Evolutionary conservation across 2,113 vertebrate genomes (phyloP).

Genomic region (Campylorhamphus procurvoides): DNA sequence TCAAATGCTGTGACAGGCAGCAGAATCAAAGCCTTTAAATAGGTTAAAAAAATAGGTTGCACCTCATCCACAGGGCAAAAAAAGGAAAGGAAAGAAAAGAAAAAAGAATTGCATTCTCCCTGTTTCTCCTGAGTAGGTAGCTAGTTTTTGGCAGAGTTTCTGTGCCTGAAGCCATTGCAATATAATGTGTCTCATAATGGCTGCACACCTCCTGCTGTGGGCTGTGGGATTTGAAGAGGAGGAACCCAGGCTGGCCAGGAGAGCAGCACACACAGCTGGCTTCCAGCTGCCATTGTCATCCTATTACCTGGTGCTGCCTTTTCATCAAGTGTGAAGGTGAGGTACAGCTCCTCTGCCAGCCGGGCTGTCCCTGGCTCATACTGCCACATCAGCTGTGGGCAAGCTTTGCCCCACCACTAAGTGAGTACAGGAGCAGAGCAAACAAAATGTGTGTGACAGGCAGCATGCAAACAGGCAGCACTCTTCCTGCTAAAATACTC

Average conservation of each 20-base stretch:
- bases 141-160: conserved; percentile 10
- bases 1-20: background rate
- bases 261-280: background rate
- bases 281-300: background rate
- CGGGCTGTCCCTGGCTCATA: background rate
- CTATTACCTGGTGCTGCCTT: background rate
- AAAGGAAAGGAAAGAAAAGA: background rate
- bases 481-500: background rate
- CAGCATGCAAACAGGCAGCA: background rate
- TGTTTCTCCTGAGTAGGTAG: background rate
- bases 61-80: background rate
- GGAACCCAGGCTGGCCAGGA: background rate
- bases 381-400: accelerated
- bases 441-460: background rate
- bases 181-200: background rate
- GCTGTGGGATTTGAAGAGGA: conserved; percentile 14
- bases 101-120: background rate
- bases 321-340: background rate
- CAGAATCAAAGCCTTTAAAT: conserved; percentile 7
- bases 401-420: background rate
- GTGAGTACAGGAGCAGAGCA: background rate
- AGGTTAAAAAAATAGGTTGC: conserved; percentile 50
- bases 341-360: background rate
- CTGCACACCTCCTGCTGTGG: conserved; percentile 18
- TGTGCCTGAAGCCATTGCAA: background rate